Evolutionary conservation across 2,113 vertebrate species (phyloP).

Genomic region (Otolemur garnettii): DNA sequence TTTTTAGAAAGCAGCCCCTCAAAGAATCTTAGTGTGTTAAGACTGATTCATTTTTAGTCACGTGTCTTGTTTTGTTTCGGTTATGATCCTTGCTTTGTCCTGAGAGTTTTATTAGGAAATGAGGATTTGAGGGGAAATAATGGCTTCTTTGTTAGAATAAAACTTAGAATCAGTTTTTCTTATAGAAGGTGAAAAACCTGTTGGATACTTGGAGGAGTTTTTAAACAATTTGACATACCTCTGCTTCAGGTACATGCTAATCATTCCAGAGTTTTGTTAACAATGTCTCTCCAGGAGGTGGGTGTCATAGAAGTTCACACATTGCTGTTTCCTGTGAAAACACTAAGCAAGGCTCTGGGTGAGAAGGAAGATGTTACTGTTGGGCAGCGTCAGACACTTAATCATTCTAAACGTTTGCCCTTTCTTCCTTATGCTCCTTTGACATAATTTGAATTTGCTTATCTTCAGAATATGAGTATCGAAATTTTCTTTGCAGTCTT

Average conservation of each 20-base stretch:
- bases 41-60: background rate
- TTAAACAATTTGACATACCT: background rate
- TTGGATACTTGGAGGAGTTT: background rate
- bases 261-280: background rate
- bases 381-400: background rate
- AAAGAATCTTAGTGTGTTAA: background rate
- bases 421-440: background rate
- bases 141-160: background rate
- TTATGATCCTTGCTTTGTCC: background rate
- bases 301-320: background rate
- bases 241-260: background rate
- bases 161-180: background rate
- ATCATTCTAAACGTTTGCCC: background rate
- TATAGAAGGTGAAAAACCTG: background rate
- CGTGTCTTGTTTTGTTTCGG: constrained; percentile 5
- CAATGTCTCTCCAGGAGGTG: background rate
- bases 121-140: background rate
- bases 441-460: background rate
- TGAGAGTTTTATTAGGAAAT: constrained; percentile 7
- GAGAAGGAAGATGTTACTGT: background rate
- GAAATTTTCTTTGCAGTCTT: background rate
- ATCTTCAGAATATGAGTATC: background rate
- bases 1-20: background rate
- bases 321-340: background rate
- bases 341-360: background rate